Conservation (phyloP, 2,797 vertebrate genomes). For the Semotilus atromaculatus region DNA sequence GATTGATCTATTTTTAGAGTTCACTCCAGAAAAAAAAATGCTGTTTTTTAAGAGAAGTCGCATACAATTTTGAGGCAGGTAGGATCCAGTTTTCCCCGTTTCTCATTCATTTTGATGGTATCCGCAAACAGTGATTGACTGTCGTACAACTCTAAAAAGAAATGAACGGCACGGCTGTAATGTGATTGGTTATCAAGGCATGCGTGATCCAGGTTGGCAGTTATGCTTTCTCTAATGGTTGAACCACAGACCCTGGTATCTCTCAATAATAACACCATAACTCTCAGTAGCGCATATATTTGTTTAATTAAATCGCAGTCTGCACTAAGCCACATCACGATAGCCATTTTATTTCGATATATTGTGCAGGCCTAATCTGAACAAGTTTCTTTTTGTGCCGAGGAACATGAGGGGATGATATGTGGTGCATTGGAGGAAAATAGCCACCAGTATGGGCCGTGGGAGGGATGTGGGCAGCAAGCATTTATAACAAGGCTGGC, state of each 20-base stretch:
- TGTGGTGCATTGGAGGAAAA: constrained; percentile 61
- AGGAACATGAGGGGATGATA: constrained; percentile 59
- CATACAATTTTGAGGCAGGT: not conserved
- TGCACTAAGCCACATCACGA: not conserved
- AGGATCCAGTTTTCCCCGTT: not conserved
- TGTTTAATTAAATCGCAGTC: not conserved
- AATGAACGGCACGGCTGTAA: not conserved
- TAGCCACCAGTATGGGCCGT: constrained; percentile 64
- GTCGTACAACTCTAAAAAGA: not conserved
- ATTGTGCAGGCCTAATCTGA: constrained; percentile 11
- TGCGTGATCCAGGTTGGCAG: not conserved
- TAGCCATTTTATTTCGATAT: not conserved
- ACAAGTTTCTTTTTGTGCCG: constrained; percentile 50
- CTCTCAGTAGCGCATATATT: not conserved
- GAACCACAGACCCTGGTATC: not conserved
- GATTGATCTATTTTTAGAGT: not conserved
- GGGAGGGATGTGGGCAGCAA: constrained; percentile 62
- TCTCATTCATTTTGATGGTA: not conserved
- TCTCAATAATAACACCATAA: not conserved
- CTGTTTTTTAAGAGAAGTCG: not conserved
- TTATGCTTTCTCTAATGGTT: not conserved
- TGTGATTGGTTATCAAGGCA: not conserved
- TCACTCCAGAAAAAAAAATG: not conserved
- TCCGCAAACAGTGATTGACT: not conserved
- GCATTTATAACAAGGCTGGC: constrained; percentile 61